Percentiles rank a stretch among this genome's conserved stretches.
Conservation (phyloP, 1,140 invertebrate genomes). For the Elysia chlorotica region DNA sequence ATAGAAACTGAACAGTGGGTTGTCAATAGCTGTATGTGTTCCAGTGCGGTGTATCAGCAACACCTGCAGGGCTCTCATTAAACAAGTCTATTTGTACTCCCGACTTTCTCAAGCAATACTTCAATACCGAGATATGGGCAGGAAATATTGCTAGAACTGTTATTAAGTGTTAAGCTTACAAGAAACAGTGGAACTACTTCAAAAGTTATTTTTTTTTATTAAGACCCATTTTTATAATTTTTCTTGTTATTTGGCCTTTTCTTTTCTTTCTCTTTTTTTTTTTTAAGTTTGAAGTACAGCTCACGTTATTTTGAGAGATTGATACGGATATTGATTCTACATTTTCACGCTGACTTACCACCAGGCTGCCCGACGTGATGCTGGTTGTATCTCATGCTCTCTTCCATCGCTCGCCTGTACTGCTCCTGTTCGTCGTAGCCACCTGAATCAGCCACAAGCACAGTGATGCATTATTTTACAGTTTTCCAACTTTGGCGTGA, state of each 20-base stretch:
- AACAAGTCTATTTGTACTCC: too few species aligned
- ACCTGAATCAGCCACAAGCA: constrained; percentile 24
- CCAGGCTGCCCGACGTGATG: neutral
- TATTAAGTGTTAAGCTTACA: too few species aligned
- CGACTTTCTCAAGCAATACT: too few species aligned
- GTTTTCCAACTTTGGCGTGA: constrained; percentile 25
- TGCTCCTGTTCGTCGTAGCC: constrained; percentile 50
- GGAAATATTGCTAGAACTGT: too few species aligned
- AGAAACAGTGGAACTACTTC: too few species aligned
- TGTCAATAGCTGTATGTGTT: too few species aligned
- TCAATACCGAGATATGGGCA: too few species aligned
- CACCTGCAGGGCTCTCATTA: too few species aligned
- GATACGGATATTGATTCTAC: neutral
- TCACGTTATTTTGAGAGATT: neutral
- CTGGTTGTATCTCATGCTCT: constrained; percentile 28
- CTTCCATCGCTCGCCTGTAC: constrained; percentile 32
- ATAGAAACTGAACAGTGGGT: too few species aligned
- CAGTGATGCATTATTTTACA: constrained; percentile 25
- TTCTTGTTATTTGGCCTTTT: neutral
- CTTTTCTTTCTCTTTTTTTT: neutral
- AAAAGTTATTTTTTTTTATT: neutral
- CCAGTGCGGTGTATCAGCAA: too few species aligned
- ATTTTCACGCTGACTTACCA: neutral
- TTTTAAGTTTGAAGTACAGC: neutral
- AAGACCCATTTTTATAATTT: neutral